A percentile compares a stretch with the other conserved stretches of the same genome.
Conservation (phyloP, 2,797 vertebrate species). For the Poeciliopsis infans region DNA sequence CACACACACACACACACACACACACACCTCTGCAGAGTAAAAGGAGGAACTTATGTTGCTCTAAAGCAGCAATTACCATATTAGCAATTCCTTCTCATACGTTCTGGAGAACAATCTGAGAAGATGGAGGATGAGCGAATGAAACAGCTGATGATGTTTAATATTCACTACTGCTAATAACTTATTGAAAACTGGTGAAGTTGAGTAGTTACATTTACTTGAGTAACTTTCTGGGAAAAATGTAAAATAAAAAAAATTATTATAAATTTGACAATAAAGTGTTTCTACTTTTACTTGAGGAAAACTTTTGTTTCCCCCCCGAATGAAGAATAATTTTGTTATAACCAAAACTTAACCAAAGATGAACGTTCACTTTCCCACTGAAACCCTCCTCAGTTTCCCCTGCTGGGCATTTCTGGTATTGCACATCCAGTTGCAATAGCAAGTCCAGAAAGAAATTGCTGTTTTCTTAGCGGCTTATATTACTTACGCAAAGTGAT, state of each 20-base stretch:
- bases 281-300: too few relatives aligned
- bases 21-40: conserved; percentile 30
- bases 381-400: background rate
- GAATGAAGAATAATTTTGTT: too few relatives aligned
- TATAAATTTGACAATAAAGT: too few relatives aligned
- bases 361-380: background rate
- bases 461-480: background rate
- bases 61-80: background rate
- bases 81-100: background rate
- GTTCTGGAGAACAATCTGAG: background rate
- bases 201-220: too few relatives aligned
- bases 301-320: too few relatives aligned
- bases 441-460: background rate
- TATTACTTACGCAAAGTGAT: background rate
- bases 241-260: too few relatives aligned
- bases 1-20: background rate
- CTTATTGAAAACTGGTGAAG: background rate
- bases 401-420: background rate
- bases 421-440: background rate
- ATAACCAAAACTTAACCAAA: too few relatives aligned
- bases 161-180: background rate
- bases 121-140: background rate
- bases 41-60: conserved; percentile 1
- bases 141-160: background rate
- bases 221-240: too few relatives aligned